Evolutionary conservation across 2,113 vertebrate species (phyloP).

Genomic region (Ahaetulla prasina): DNA sequence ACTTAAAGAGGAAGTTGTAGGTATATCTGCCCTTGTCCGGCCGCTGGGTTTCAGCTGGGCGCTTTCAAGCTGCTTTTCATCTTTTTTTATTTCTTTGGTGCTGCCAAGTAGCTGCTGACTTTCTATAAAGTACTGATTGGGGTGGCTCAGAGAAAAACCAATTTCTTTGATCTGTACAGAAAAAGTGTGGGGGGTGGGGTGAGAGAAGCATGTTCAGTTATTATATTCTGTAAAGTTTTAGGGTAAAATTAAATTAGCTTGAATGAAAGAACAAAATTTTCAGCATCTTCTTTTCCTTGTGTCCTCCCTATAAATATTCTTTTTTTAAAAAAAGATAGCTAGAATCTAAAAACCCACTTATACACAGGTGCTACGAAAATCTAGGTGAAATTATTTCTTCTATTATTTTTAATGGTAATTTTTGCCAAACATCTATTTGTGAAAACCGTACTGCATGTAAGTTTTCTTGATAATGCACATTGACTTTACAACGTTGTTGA

Average conservation of each 20-base stretch:
- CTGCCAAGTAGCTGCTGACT: slow-evolving; percentile 75
- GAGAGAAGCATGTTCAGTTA: background rate
- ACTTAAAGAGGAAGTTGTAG: slow-evolving; percentile 43
- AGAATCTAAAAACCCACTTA: background rate
- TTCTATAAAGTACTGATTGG: slow-evolving; percentile 96
- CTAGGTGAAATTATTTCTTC: background rate
- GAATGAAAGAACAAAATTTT: background rate
- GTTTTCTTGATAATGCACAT: background rate
- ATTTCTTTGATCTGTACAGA: slow-evolving; percentile 80
- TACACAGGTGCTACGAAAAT: background rate
- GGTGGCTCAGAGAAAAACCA: slow-evolving; percentile 90
- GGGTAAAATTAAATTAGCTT: background rate
- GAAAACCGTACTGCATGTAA: background rate
- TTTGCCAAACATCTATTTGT: background rate
- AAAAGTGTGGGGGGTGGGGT: slow-evolving; percentile 34
- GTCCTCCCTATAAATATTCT: background rate
- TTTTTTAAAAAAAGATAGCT: background rate
- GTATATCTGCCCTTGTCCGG: slow-evolving; percentile 45
- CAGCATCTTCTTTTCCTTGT: background rate
- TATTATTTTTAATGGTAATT: background rate
- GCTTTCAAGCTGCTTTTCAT: slow-evolving; percentile 65
- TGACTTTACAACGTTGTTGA: background rate
- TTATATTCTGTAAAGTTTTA: background rate
- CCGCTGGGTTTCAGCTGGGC: slow-evolving; percentile 59
- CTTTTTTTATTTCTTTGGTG: slow-evolving; percentile 81